phyloP scores from a whole-genome alignment of 1,140 invertebrate species.

The Tachypleus tridentatus region DNA sequence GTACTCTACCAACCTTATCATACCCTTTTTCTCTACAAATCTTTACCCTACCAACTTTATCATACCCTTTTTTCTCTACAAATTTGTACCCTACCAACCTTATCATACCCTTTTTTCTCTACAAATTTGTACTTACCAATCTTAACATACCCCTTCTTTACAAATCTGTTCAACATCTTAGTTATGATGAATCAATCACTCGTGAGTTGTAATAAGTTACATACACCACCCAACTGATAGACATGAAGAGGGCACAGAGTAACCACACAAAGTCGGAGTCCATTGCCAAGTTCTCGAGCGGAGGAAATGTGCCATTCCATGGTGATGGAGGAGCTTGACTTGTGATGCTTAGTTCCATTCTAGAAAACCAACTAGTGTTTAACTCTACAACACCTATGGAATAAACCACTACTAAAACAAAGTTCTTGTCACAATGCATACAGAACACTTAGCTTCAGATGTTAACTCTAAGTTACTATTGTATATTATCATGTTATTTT shows the following conservation, averaged over 20 bases:
- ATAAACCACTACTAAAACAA: too few species aligned
- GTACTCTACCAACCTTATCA: not conserved
- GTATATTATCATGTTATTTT: too few species aligned
- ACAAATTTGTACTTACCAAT: constrained; percentile 74
- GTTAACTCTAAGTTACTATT: too few species aligned
- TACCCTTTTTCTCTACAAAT: not conserved
- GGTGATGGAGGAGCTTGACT: constrained; percentile 1
- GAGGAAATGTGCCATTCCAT: constrained; percentile 17
- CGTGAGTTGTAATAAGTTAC: constrained; percentile 92
- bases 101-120: constrained; percentile 26
- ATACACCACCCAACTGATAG: constrained; percentile 81
- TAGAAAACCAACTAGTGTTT: too few species aligned
- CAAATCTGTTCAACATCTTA: constrained; percentile 73
- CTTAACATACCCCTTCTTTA: constrained; percentile 50
- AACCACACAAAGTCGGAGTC: constrained; percentile 70
- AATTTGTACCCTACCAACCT: constrained; percentile 84
- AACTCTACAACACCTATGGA: too few species aligned
- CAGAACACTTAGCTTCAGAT: too few species aligned
- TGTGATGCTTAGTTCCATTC: not conserved
- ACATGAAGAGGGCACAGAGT: constrained; percentile 62
- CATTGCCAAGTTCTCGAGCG: constrained; percentile 20
- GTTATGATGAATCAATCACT: constrained; percentile 76
- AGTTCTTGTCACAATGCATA: too few species aligned
- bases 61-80: constrained; percentile 37
- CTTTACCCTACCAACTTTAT: constrained; percentile 61